Evolutionary conservation across 2,797 vertebrate genomes (phyloP).

Genomic region (Aldrovandia affinis): DNA sequence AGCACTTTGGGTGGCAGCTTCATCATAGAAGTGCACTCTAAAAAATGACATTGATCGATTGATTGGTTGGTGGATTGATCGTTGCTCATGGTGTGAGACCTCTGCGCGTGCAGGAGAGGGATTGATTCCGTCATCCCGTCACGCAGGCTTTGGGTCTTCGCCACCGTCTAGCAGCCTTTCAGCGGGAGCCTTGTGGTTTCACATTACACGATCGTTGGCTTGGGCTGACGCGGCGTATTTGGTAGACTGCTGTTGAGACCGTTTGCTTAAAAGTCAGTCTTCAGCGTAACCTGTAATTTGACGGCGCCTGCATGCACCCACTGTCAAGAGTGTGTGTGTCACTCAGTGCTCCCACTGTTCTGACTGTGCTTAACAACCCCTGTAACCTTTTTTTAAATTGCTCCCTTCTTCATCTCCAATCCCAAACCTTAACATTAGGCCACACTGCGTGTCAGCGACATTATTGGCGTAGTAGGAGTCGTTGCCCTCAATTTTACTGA

Average conservation of each 20-base stretch:
- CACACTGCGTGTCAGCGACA: too few relatives aligned
- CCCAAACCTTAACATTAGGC: too few relatives aligned
- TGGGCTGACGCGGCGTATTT: too few relatives aligned
- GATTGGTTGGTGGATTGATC: background rate
- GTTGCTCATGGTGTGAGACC: background rate
- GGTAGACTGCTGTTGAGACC: background rate
- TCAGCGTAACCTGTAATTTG: too few relatives aligned
- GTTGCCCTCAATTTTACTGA: background rate
- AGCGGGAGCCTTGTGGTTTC: background rate
- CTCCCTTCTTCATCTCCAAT: too few relatives aligned
- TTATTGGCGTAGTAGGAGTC: too few relatives aligned
- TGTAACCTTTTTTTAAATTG: too few relatives aligned
- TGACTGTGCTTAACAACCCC: too few relatives aligned
- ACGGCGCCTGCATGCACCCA: too few relatives aligned
- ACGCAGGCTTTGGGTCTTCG: conserved; percentile 14
- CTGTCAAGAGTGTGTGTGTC: too few relatives aligned
- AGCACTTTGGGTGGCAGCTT: background rate
- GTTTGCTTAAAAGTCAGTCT: background rate
- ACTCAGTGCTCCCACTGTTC: too few relatives aligned
- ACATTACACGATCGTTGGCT: background rate
- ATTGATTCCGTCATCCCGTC: background rate
- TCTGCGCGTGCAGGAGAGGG: background rate
- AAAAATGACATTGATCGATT: background rate
- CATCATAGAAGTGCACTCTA: background rate
- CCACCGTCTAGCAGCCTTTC: background rate